Conservation (phyloP, 2,797 vertebrate species). For the Phalanger gymnotis region DNA sequence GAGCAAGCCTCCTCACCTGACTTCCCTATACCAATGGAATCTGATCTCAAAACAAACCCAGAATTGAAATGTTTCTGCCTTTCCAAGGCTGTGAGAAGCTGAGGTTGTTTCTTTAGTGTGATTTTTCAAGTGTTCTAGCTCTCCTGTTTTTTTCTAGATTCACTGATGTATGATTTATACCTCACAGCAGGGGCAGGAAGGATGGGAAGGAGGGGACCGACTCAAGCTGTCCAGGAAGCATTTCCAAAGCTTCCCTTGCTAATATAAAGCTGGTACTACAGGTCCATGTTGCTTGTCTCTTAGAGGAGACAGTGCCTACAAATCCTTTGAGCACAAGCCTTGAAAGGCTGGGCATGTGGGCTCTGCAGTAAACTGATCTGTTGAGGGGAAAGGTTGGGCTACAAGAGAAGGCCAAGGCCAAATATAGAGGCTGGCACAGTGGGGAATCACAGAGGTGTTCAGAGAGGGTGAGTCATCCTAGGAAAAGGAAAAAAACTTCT, state of each 20-base stretch:
- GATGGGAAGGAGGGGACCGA: not conserved
- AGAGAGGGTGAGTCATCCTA: conserved; percentile 48
- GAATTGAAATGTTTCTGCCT: not conserved
- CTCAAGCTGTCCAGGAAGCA: not conserved
- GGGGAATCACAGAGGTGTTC: conserved; percentile 47
- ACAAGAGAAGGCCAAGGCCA: conserved; percentile 78
- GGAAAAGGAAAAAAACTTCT: not conserved
- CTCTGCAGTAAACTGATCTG: conserved; percentile 68
- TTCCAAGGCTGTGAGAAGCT: not conserved
- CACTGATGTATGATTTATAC: not conserved
- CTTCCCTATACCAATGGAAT: not conserved
- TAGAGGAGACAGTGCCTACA: conserved; percentile 27
- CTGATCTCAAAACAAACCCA: not conserved
- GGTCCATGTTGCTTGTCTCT: conserved; percentile 62
- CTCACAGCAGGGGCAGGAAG: conserved; percentile 63
- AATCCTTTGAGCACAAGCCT: conserved; percentile 45
- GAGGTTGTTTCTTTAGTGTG: not conserved
- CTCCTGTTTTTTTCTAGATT: not conserved
- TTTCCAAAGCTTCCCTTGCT: not conserved
- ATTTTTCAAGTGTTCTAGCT: not conserved
- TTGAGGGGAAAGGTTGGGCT: conserved; percentile 79
- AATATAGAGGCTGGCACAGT: conserved; percentile 74
- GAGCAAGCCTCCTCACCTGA: not conserved
- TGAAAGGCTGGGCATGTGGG: conserved; percentile 67
- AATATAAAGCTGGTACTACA: conserved; percentile 28